These are phyloP conservation scores for Artemisiospiza belli DNA, from an alignment of 2,113 vertebrate species.

Conservation along the genomic window DNA sequence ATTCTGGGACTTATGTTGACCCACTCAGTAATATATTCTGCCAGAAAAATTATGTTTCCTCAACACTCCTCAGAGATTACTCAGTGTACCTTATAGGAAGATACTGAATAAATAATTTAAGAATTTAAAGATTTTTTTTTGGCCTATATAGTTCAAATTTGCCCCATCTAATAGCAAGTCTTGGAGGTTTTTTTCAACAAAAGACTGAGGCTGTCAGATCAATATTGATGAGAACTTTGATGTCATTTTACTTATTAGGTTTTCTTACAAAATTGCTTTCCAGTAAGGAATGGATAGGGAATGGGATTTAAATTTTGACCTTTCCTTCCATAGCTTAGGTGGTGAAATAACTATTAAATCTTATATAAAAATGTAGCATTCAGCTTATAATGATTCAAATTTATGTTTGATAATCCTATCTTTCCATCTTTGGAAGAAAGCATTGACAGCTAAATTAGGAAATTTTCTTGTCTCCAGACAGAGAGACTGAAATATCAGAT, in stretches of 20 bases:
- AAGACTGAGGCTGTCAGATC: not conserved
- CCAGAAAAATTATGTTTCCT: not conserved
- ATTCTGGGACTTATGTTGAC: not conserved
- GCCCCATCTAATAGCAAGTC: fast-evolving
- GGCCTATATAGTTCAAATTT: not conserved
- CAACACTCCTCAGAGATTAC: not conserved
- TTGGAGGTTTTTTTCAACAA: not conserved
- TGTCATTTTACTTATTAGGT: not conserved
- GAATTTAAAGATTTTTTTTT: not conserved
- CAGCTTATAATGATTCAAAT: not conserved
- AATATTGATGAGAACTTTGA: not conserved
- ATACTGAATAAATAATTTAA: not conserved
- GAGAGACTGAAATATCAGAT: not conserved
- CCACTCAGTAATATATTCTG: not conserved
- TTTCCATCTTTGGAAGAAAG: not conserved
- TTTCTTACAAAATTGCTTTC: not conserved
- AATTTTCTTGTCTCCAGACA: not conserved
- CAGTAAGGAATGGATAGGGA: not conserved
- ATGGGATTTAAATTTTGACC: not conserved
- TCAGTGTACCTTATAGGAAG: not conserved
- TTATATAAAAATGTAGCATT: not conserved
- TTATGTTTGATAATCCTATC: not conserved
- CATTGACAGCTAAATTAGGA: not conserved
- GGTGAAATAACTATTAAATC: not conserved
- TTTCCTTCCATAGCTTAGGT: not conserved